Percentiles rank a stretch among this genome's conserved stretches.
phyloP scores from a whole-genome alignment of 2,113 vertebrate species.

The Orthonyx spaldingii region DNA sequence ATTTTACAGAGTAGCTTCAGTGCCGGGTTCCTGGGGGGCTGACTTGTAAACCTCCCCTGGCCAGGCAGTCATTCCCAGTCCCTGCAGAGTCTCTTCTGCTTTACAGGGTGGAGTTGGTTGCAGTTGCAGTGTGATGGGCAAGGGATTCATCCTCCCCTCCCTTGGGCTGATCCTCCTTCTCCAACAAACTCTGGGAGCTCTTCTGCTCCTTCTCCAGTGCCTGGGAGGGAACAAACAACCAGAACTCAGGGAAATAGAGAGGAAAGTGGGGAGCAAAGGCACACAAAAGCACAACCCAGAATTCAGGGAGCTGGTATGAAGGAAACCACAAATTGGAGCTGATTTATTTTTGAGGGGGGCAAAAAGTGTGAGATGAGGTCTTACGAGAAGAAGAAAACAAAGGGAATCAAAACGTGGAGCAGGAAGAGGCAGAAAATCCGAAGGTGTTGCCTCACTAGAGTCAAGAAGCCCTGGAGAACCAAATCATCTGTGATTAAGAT shows the following conservation, averaged over 20 bases:
- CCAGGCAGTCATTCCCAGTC: not conserved
- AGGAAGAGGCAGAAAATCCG: not conserved
- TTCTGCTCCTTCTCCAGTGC: conserved; percentile 73
- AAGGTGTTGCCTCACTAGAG: not conserved
- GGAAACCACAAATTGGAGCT: not conserved
- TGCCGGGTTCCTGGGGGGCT: not conserved
- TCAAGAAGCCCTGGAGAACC: not conserved
- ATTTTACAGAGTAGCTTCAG: not conserved
- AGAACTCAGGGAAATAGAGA: not conserved
- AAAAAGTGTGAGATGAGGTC: not conserved
- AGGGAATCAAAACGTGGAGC: not conserved
- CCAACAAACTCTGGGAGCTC: conserved; percentile 76
- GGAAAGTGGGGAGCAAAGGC: not conserved
- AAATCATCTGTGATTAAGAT: not conserved
- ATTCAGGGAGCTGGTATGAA: not conserved
- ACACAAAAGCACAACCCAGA: not conserved
- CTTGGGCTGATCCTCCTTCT: conserved; percentile 65
- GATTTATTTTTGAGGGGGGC: not conserved
- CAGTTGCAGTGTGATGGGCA: conserved; percentile 63
- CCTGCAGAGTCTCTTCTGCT: conserved; percentile 71
- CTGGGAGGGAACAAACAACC: conserved; percentile 41
- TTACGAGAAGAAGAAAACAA: not conserved
- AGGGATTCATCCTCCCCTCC: conserved; percentile 69
- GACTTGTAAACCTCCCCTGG: not conserved
- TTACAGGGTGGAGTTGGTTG: conserved; percentile 70